Evolutionary conservation across 1,140 invertebrate genomes (phyloP), one percentile per base, ranked within the genome.

Genomic region (Listronotus oregonensis): DNA sequence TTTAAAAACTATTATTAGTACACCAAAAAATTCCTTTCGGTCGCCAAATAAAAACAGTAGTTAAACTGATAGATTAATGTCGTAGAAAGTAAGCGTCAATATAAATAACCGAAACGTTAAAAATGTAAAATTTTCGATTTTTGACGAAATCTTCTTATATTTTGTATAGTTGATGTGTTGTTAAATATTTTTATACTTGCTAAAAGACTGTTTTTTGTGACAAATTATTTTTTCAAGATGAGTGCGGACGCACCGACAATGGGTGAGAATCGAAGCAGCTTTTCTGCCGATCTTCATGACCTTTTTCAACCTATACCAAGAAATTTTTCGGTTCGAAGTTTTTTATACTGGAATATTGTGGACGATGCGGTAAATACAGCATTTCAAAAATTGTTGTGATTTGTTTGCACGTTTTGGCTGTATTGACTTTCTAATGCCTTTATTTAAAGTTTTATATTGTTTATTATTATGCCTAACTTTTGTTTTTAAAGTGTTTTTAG

Each of bases 321-420:
- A 39, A 49, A 52, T 8, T 31, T 27, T 40, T 66, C 64, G n/a
- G 56, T 60, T 7, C 11, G 58, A 17, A 66, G 64, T 66, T 66
- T 66, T 47, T 49, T 66, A 15, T 66, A 66, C 44, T 66, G 64
- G 64, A 61, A 60, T 47, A 66, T 66, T 14, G 64, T 66, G 14
- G 58, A 66, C 44, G 58, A 61, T 55, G 58, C 58, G 64, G 64
- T 66, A 66, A 66, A 43, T 66, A 66, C 15, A 31, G 12, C 39
- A 32, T 55, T 18, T 5, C 6, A 8, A 55, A n/a, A 12, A 10
- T 11, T 52, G 50, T 37, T 54, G 40, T 63, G 54, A 6, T 46
- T 54, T 44, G 39, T 40, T 32, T 57, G 47, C 55, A 40, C 37
- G 47, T 18, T 8, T 51, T 55, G 15, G 21, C 42, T 50, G 44